Conservation (phyloP, 2,888 invertebrate species). For the Bombylius discolor region DNA sequence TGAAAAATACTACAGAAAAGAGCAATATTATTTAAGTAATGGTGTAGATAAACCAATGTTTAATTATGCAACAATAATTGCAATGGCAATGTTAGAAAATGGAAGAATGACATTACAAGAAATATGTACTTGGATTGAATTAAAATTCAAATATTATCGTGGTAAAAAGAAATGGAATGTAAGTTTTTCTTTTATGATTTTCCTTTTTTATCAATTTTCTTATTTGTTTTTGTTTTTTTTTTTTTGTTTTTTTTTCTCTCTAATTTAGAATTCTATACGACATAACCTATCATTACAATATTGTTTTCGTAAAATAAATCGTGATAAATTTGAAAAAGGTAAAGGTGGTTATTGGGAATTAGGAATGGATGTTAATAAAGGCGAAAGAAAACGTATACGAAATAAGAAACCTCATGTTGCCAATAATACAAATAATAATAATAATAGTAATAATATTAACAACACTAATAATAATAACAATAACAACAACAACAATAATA, state of each 20-base stretch:
- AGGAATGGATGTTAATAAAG: constrained; percentile 32
- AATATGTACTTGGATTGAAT: constrained; percentile 35
- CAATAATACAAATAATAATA: not conserved
- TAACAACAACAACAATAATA: not conserved
- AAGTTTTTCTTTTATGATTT: constrained; percentile 14
- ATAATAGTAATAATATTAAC: not conserved
- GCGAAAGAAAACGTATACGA: constrained; percentile 31
- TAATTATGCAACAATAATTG: constrained; percentile 36
- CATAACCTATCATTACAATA: constrained; percentile 34
- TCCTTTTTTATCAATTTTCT: not conserved
- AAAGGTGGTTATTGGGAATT: constrained; percentile 37
- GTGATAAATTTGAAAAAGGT: constrained; percentile 33
- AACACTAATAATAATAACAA: not conserved
- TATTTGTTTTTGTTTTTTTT: not conserved
- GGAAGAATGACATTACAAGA: constrained; percentile 33
- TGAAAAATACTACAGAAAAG: constrained; percentile 25
- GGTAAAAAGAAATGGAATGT: constrained; percentile 37
- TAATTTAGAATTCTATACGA: constrained; percentile 32
- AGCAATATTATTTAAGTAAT: constrained; percentile 25
- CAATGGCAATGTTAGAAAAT: constrained; percentile 35
- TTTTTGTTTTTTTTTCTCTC: constrained; percentile 3
- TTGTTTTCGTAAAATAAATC: constrained; percentile 33
- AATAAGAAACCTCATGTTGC: constrained; percentile 15
- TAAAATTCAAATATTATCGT: constrained; percentile 33
- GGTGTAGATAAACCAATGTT: constrained; percentile 33